Conservation (phyloP, 1,140 invertebrate species). For the Diachasmimorpha longicaudata region DNA sequence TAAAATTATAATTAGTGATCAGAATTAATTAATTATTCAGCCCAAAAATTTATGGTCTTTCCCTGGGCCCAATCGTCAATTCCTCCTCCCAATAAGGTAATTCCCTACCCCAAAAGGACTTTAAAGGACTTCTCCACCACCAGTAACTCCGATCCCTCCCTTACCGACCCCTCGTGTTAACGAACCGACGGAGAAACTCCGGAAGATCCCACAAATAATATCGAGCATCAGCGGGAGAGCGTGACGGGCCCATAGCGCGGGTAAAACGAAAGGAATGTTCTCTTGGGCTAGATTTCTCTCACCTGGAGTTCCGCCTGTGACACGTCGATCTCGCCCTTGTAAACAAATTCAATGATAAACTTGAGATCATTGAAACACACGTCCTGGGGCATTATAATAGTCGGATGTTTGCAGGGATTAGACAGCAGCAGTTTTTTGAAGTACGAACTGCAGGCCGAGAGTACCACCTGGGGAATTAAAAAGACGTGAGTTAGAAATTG, state of each 20-base stretch:
- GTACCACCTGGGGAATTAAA: constrained; percentile 68
- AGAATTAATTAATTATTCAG: too few species aligned
- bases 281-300: constrained; percentile 35
- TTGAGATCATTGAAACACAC: constrained; percentile 80
- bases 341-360: constrained; percentile 84
- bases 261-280: constrained; percentile 9
- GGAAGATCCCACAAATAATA: neutral
- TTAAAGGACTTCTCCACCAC: too few species aligned
- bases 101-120: too few species aligned
- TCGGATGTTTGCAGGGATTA: constrained; percentile 78
- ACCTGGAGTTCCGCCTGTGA: constrained; percentile 78
- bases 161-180: neutral
- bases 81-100: too few species aligned
- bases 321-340: constrained; percentile 81
- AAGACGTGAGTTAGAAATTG: neutral
- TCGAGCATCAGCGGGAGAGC: constrained; percentile 6
- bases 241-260: constrained; percentile 5
- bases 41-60: too few species aligned
- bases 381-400: constrained; percentile 80
- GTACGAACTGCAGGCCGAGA: constrained; percentile 76
- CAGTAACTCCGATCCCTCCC: neutral
- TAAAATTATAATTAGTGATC: too few species aligned
- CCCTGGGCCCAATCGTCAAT: too few species aligned
- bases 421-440: constrained; percentile 75
- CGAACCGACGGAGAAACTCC: neutral